Conservation (phyloP, 2,888 invertebrate genomes). For the Metacarcinus magister region DNA sequence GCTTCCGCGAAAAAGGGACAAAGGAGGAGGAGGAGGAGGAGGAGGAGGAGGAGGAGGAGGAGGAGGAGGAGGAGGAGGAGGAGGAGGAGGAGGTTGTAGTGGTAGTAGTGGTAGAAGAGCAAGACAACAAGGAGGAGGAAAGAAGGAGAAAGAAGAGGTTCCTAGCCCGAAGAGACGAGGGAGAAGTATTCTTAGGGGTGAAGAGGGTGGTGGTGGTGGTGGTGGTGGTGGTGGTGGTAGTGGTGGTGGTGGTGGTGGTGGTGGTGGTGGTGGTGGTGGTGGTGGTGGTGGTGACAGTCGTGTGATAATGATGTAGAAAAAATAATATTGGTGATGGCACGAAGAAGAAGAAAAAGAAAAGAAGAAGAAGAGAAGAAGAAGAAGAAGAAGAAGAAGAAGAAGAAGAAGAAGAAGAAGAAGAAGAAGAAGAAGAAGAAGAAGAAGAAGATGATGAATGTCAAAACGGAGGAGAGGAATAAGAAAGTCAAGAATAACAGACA, state of each 20-base stretch:
- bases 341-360: not conserved
- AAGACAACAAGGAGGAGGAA: not conserved
- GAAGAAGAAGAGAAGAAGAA: not conserved
- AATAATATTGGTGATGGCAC: no score
- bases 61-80: not conserved
- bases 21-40: not conserved
- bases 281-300: no score
- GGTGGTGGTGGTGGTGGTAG: no score
- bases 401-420: not conserved
- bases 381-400: not conserved
- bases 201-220: no score
- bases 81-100: not conserved
- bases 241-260: no score
- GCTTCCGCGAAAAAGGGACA: conserved; percentile 42
- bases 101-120: not conserved
- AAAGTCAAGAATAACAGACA: not conserved
- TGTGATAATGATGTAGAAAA: not conserved
- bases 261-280: no score
- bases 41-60: not conserved
- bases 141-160: not conserved
- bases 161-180: not conserved
- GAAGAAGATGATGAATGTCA: no score
- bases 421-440: not conserved
- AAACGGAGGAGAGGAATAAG: not conserved
- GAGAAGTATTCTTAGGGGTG: no score